Evolutionary conservation across 1,140 invertebrate genomes (phyloP).

Genomic region (Luehdorfia chinensis): DNA sequence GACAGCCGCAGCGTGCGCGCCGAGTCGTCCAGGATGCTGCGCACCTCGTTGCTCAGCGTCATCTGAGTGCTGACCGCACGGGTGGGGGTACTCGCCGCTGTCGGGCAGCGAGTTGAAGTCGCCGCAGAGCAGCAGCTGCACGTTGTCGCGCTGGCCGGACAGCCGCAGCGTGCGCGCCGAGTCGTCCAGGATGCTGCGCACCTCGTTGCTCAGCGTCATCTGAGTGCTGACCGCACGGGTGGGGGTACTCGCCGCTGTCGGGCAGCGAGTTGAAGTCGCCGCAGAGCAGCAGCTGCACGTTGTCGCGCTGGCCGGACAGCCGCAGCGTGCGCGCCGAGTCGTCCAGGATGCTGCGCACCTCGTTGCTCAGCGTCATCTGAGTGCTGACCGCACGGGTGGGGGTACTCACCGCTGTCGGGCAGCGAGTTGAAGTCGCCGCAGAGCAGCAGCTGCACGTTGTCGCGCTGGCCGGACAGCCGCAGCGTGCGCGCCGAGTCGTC

Average conservation of each 20-base stretch:
- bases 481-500: slow-evolving; percentile 85
- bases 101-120: slow-evolving; percentile 99
- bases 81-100: slow-evolving; percentile 92
- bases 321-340: slow-evolving; percentile 82
- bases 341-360: slow-evolving; percentile 90
- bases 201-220: slow-evolving; percentile 98
- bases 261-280: slow-evolving; percentile 99
- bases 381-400: no score
- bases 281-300: slow-evolving; percentile 95
- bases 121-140: slow-evolving; percentile 96
- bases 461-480: slow-evolving; percentile 79
- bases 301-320: slow-evolving; percentile 81
- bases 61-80: no score
- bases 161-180: slow-evolving; percentile 79
- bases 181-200: slow-evolving; percentile 90
- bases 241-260: slow-evolving; percentile 95
- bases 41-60: slow-evolving; percentile 97
- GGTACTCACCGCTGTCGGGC: slow-evolving; percentile 92
- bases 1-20: slow-evolving; percentile 76
- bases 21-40: slow-evolving; percentile 89
- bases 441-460: slow-evolving; percentile 94
- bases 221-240: no score
- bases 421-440: slow-evolving; percentile 99
- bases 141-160: slow-evolving; percentile 83
- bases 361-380: slow-evolving; percentile 99